phyloP scores from a whole-genome alignment of 2,888 invertebrate species.

The Pheosia gnoma region DNA sequence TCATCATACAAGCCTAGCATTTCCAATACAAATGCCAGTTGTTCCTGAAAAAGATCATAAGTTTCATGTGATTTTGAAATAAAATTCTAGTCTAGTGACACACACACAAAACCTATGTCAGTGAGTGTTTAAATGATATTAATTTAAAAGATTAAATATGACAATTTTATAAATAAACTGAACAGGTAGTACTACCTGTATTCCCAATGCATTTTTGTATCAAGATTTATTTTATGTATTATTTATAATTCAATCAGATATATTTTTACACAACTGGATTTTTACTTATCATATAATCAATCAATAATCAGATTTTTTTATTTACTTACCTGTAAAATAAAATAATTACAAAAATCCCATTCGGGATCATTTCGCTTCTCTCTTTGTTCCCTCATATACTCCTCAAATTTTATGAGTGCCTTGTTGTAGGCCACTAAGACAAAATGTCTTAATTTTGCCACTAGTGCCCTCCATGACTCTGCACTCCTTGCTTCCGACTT shows the following conservation, averaged over 20 bases:
- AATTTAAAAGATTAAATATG: too few species aligned
- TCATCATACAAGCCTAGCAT: constrained; percentile 97
- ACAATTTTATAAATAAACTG: too few species aligned
- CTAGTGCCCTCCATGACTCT: constrained; percentile 94
- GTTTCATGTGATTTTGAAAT: not conserved
- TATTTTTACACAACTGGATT: too few species aligned
- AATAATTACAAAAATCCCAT: constrained; percentile 98
- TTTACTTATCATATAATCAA: too few species aligned
- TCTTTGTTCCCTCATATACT: constrained; percentile 93
- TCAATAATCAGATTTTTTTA: too few species aligned
- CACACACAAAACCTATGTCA: too few species aligned
- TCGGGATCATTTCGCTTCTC: constrained; percentile 95
- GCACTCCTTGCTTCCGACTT: constrained; percentile 94
- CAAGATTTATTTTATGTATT: too few species aligned
- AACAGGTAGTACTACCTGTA: too few species aligned
- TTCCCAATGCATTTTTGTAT: too few species aligned
- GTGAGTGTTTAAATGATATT: too few species aligned
- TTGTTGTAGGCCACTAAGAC: constrained; percentile 94
- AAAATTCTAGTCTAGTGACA: too few species aligned
- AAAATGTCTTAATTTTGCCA: constrained; percentile 92
- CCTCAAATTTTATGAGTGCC: constrained; percentile 93
- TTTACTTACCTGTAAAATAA: constrained; percentile 90
- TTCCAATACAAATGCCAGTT: constrained; percentile 96
- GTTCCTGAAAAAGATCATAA: constrained; percentile 88
- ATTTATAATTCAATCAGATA: too few species aligned